These are phyloP conservation scores for Clarias platycephalus DNA, from an alignment of 2,797 vertebrate species.

Conservation along the genomic window DNA sequence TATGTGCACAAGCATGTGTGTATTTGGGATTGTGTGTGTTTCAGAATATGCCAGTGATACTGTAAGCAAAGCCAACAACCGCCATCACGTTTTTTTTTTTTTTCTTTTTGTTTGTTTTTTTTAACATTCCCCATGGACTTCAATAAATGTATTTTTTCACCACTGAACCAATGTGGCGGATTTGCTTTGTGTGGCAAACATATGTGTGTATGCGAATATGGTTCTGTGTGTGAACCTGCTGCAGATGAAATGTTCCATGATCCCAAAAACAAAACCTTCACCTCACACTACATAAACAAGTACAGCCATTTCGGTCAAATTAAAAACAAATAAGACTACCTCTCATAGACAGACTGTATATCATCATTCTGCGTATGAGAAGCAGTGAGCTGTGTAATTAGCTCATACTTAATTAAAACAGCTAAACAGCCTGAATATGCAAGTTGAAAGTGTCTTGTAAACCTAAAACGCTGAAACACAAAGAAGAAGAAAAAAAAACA, in stretches of 20 bases:
- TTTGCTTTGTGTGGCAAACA: slow-evolving; percentile 42
- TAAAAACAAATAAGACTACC: background rate
- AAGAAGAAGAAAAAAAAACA: background rate
- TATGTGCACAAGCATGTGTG: slow-evolving; percentile 23
- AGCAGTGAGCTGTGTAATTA: slow-evolving; percentile 47
- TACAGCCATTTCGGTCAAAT: slow-evolving; percentile 9
- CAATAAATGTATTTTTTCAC: slow-evolving; percentile 84
- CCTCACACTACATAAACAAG: slow-evolving; percentile 5
- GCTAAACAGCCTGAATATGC: slow-evolving; percentile 1
- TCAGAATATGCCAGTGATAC: slow-evolving; percentile 72
- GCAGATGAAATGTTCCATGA: background rate
- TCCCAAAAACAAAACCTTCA: background rate
- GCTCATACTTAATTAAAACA: slow-evolving; percentile 47
- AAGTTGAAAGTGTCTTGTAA: slow-evolving; percentile 20
- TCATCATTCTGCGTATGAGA: slow-evolving; percentile 27
- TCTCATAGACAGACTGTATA: slow-evolving; percentile 9
- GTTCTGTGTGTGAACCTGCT: slow-evolving; percentile 1
- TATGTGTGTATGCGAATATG: slow-evolving; percentile 16
- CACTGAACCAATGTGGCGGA: slow-evolving; percentile 66
- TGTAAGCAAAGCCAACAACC: slow-evolving; percentile 68
- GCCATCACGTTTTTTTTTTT: slow-evolving; percentile 70
- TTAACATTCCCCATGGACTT: slow-evolving; percentile 78
- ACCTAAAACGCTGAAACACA: background rate
- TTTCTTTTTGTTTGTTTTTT: slow-evolving; percentile 63
- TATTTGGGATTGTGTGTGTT: slow-evolving; percentile 45